Evolutionary conservation across 2,113 vertebrate species (phyloP).

Genomic region (Solenodon paradoxus): DNA sequence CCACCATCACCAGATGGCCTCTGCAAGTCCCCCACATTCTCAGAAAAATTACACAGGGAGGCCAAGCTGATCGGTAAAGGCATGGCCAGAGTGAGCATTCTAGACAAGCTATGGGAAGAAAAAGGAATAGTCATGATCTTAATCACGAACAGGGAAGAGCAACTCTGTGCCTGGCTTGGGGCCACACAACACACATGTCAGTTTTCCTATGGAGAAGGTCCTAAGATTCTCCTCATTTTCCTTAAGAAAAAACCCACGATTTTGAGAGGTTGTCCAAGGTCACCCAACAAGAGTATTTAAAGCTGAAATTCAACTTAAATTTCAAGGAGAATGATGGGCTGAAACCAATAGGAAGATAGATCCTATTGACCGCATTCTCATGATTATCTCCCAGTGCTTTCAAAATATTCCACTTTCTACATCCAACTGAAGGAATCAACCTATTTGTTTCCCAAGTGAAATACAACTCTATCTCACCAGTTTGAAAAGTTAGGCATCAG

Average conservation of each 20-base stretch:
- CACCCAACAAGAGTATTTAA: background rate
- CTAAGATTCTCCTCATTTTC: background rate
- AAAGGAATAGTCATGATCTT: background rate
- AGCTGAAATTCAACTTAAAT: background rate
- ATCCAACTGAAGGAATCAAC: background rate
- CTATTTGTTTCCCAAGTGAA: background rate
- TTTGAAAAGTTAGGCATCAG: background rate
- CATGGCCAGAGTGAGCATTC: background rate
- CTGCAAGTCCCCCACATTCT: background rate
- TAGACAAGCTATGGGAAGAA: background rate
- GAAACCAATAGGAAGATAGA: background rate
- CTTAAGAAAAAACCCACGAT: background rate
- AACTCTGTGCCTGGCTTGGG: background rate
- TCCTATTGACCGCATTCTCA: too few species aligned
- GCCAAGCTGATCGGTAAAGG: background rate
- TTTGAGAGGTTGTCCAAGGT: background rate
- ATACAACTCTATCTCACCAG: background rate
- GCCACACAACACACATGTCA: too few species aligned
- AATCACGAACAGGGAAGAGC: background rate
- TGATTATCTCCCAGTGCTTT: background rate
- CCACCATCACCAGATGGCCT: conserved; percentile 67
- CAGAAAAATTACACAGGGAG: background rate
- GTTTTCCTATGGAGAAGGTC: background rate
- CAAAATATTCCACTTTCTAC: background rate
- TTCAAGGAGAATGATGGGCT: background rate